A percentile compares a stretch with the other conserved stretches of the same genome.
These are phyloP conservation scores for Astyanax mexicanus DNA, from an alignment of 2,797 vertebrate species.

Conservation along the genomic window DNA sequence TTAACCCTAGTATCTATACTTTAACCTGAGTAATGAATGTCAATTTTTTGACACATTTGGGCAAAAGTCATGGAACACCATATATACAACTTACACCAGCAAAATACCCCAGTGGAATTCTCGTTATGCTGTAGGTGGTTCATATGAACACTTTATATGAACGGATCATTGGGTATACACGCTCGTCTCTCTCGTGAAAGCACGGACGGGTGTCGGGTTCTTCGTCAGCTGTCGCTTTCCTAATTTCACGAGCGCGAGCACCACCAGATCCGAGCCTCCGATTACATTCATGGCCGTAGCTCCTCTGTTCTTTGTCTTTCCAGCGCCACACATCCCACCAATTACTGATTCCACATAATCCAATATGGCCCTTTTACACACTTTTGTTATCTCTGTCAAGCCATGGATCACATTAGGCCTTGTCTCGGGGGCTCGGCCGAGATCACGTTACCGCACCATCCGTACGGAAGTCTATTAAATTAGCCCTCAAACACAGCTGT, in stretches of 20 bases:
- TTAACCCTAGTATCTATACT: too few relatives aligned
- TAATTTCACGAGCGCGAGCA: conserved; percentile 15
- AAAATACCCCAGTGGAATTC: too few relatives aligned
- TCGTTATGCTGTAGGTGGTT: too few relatives aligned
- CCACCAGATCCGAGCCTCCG: conserved; percentile 40
- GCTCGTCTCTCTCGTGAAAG: not conserved
- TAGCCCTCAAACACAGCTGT: conserved; percentile 72
- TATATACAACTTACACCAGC: too few relatives aligned
- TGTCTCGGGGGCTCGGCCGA: conserved; percentile 68
- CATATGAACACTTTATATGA: too few relatives aligned
- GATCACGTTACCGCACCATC: conserved; percentile 71
- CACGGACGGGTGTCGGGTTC: not conserved
- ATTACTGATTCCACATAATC: conserved; percentile 74
- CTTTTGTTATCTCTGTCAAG: conserved; percentile 70
- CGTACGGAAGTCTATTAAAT: conserved; percentile 56
- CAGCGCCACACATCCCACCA: conserved; percentile 69
- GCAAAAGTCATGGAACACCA: too few relatives aligned
- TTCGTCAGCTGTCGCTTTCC: conserved; percentile 31
- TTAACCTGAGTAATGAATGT: too few relatives aligned
- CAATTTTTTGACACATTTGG: too few relatives aligned
- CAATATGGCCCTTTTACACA: conserved; percentile 70
- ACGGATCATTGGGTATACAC: too few relatives aligned
- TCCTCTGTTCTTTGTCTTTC: conserved; percentile 55
- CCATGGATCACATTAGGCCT: conserved; percentile 66
- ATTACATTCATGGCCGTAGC: conserved; percentile 44